These are phyloP conservation scores for Dasysyrphus tricinctus DNA, from an alignment of 2,888 invertebrate species.

Conservation along the genomic window DNA sequence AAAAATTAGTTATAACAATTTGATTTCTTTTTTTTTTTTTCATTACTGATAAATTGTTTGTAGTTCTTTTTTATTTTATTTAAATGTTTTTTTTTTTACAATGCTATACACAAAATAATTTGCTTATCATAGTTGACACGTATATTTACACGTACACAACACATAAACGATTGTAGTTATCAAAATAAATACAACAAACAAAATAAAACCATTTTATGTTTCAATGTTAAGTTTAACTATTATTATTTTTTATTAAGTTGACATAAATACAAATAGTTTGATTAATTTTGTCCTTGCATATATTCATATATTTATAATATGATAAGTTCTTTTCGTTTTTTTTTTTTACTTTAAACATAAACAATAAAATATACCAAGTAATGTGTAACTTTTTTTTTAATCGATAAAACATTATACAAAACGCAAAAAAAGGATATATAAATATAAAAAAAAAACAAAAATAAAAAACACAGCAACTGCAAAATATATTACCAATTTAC, in stretches of 20 bases:
- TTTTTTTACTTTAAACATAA: slow-evolving; percentile 64
- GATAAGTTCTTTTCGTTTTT: slow-evolving; percentile 26
- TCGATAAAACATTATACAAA: slow-evolving; percentile 46
- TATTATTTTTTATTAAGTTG: slow-evolving; percentile 49
- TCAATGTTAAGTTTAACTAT: slow-evolving; percentile 67
- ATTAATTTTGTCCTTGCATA: slow-evolving; percentile 54
- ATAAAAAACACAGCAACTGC: slow-evolving; percentile 50
- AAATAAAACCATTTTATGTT: slow-evolving; percentile 50
- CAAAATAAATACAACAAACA: slow-evolving; percentile 39
- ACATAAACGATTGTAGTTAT: slow-evolving; percentile 54
- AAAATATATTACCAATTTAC: slow-evolving; percentile 61
- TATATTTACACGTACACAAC: slow-evolving; percentile 49
- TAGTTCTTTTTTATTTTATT: slow-evolving; percentile 46
- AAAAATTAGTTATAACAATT: slow-evolving; percentile 70
- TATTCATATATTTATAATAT: slow-evolving; percentile 53
- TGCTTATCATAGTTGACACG: slow-evolving; percentile 54
- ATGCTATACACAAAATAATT: slow-evolving; percentile 58
- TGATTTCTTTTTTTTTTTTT: slow-evolving; percentile 33
- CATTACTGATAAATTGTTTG: slow-evolving; percentile 43
- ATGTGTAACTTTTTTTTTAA: slow-evolving; percentile 41
- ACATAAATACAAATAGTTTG: slow-evolving; percentile 51
- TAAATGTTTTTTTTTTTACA: slow-evolving; percentile 47
- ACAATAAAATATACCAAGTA: slow-evolving; percentile 37
- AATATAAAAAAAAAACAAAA: slow-evolving; percentile 15
- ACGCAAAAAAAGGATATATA: slow-evolving; percentile 40